A percentile compares a stretch with the other conserved stretches of the same genome.
Evolutionary conservation across 2,113 vertebrate species (phyloP).

Genomic region (Aphyosemion australe): DNA sequence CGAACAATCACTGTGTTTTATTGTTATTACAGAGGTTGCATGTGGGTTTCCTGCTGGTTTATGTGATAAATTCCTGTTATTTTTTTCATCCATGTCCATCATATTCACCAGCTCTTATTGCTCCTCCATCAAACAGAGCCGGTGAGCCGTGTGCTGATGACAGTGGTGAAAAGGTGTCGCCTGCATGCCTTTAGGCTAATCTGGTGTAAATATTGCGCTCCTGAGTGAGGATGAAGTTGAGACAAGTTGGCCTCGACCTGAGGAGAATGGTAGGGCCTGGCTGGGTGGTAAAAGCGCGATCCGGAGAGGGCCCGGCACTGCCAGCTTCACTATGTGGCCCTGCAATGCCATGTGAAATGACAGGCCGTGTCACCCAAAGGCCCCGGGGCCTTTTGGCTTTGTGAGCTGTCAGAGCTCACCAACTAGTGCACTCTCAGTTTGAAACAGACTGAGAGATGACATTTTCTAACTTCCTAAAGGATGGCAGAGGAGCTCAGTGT

Average conservation of each 20-base stretch:
- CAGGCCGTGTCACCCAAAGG: constrained; percentile 77
- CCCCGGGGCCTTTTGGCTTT: constrained; percentile 77
- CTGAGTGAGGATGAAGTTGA: constrained; percentile 65
- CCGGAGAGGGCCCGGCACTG: constrained; percentile 66
- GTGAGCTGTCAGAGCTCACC: constrained; percentile 79
- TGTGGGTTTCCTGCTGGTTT: neutral
- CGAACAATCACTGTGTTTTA: neutral
- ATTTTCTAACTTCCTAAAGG: constrained; percentile 71
- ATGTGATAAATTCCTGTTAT: constrained; percentile 8
- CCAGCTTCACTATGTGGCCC: constrained; percentile 77
- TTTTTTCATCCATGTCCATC: constrained; percentile 8
- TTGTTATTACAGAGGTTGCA: neutral
- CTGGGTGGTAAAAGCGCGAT: constrained; percentile 74
- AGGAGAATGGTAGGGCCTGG: constrained; percentile 57
- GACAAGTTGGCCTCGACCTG: constrained; percentile 67
- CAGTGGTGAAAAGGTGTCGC: constrained; percentile 53
- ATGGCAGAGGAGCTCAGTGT: constrained; percentile 55
- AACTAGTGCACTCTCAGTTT: constrained; percentile 71
- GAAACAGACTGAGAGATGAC: constrained; percentile 79
- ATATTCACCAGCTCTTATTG: constrained; percentile 36
- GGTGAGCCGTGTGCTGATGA: constrained; percentile 33
- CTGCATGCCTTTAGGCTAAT: constrained; percentile 54
- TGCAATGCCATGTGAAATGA: constrained; percentile 81
- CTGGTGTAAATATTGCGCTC: constrained; percentile 73
- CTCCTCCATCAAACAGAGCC: constrained; percentile 36